These are phyloP conservation scores for Enteromius unitaeniatus DNA, from an alignment of 2,797 vertebrate genomes.

Conservation along the genomic window DNA sequence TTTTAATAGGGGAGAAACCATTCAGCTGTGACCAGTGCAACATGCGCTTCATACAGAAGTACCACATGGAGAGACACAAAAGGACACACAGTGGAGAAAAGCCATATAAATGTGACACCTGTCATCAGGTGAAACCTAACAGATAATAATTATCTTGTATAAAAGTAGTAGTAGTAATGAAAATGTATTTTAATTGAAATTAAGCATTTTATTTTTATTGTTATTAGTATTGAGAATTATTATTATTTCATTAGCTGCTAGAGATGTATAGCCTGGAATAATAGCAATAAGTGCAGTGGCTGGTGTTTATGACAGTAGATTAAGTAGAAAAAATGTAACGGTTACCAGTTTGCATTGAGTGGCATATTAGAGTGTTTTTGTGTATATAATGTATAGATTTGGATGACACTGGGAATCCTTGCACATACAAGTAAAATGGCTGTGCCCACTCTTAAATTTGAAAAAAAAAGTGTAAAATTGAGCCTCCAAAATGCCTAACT, in stretches of 20 bases:
- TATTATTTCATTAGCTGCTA: background rate
- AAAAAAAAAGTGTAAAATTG: background rate
- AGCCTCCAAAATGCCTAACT: background rate
- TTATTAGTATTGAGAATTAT: background rate
- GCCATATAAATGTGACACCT: slow-evolving; percentile 99
- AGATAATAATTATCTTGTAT: background rate
- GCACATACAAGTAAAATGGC: background rate
- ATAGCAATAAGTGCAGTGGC: background rate
- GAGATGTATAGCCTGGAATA: background rate
- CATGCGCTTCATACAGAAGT: slow-evolving; percentile 99
- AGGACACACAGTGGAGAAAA: slow-evolving; percentile 99
- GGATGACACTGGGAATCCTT: background rate
- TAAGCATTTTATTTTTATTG: background rate
- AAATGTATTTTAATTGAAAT: background rate
- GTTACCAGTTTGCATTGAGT: background rate
- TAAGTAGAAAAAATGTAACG: background rate
- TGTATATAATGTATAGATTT: background rate
- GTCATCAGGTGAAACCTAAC: slow-evolving; percentile 85
- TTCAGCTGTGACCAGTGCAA: slow-evolving; percentile 99
- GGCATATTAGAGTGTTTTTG: background rate
- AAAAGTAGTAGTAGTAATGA: background rate
- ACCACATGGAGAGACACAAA: slow-evolving; percentile 99
- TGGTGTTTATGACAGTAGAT: background rate
- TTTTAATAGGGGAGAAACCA: slow-evolving; percentile 89
- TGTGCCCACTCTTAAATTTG: background rate